Evolutionary conservation across 92 coral and sea anemone species (phyloP).

Genomic region (Umimayanthus chanpuru): DNA sequence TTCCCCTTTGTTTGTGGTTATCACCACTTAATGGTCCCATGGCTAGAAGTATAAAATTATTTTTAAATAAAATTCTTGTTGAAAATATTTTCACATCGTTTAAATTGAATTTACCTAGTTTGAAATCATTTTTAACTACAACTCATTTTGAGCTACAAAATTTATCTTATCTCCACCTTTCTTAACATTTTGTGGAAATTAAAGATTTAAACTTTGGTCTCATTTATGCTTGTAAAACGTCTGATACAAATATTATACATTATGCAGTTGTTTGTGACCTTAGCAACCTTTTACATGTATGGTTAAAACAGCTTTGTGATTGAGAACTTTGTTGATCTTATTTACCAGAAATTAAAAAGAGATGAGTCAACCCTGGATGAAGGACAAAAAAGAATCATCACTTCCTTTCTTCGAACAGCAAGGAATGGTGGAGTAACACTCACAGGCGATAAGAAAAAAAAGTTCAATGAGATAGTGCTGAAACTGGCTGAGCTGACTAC

Average conservation of each 20-base stretch:
- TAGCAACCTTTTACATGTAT: too few species aligned
- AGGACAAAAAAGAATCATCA: conserved; percentile 75
- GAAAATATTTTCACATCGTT: too few species aligned
- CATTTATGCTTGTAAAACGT: too few species aligned
- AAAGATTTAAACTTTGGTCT: background rate
- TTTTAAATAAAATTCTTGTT: too few species aligned
- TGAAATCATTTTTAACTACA: too few species aligned
- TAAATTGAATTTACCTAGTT: too few species aligned
- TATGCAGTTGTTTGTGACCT: background rate
- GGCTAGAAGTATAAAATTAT: too few species aligned
- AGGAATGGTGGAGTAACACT: conserved; percentile 86
- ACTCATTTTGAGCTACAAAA: too few species aligned
- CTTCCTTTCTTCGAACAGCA: conserved; percentile 74
- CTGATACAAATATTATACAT: background rate
- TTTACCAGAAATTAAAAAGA: conserved; percentile 43
- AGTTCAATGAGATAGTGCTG: conserved; percentile 69
- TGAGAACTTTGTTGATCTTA: background rate
- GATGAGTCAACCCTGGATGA: conserved; percentile 60
- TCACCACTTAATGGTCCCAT: too few species aligned
- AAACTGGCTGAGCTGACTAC: conserved; percentile 77
- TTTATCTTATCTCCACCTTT: too few species aligned
- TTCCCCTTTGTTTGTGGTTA: too few species aligned
- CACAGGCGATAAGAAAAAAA: conserved; percentile 65
- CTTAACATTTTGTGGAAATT: too few species aligned
- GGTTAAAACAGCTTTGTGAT: background rate